A percentile compares a stretch with the other conserved stretches of the same genome.
Evolutionary conservation across 2,113 vertebrate species (phyloP).

Genomic region (Kryptolebias marmoratus): DNA sequence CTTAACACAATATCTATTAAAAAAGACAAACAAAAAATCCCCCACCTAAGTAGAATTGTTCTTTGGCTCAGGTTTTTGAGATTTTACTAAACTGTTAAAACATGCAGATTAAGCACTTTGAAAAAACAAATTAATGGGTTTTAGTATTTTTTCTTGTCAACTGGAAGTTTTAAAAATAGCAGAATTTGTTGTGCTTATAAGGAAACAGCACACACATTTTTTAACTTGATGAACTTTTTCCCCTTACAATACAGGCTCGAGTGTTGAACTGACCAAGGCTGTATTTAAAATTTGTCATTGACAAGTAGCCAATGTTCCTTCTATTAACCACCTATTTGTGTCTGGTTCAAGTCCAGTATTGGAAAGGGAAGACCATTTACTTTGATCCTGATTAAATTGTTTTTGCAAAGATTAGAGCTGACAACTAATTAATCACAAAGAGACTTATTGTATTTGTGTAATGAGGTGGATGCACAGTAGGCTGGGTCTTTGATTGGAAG

Average conservation of each 20-base stretch:
- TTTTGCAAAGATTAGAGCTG: slow-evolving; percentile 32
- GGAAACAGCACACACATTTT: not conserved
- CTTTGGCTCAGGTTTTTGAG: slow-evolving; percentile 26
- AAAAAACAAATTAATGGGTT: slow-evolving; percentile 17
- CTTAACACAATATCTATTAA: slow-evolving; percentile 44
- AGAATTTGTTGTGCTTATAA: slow-evolving; percentile 10
- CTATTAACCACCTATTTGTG: slow-evolving; percentile 30
- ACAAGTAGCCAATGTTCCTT: slow-evolving; percentile 13
- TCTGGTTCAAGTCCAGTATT: slow-evolving; percentile 19
- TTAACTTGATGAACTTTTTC: slow-evolving; percentile 23
- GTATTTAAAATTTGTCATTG: not conserved
- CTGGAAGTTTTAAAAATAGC: not conserved
- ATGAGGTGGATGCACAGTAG: slow-evolving; percentile 2
- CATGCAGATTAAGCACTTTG: slow-evolving; percentile 36
- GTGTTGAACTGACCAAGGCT: not conserved
- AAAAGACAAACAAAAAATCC: slow-evolving; percentile 1
- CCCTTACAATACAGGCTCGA: not conserved
- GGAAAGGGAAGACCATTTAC: slow-evolving; percentile 23
- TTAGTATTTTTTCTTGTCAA: slow-evolving; percentile 17
- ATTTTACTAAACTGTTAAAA: slow-evolving; percentile 29
- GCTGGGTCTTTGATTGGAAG: slow-evolving; percentile 16
- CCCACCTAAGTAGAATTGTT: not conserved
- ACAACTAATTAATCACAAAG: slow-evolving; percentile 27
- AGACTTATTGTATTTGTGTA: slow-evolving; percentile 18
- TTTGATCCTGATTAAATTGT: slow-evolving; percentile 17